Percentiles rank a stretch among this genome's conserved stretches.
phyloP scores from a whole-genome alignment of 92 coral and sea anemone species.

The Siderastrea siderea region DNA sequence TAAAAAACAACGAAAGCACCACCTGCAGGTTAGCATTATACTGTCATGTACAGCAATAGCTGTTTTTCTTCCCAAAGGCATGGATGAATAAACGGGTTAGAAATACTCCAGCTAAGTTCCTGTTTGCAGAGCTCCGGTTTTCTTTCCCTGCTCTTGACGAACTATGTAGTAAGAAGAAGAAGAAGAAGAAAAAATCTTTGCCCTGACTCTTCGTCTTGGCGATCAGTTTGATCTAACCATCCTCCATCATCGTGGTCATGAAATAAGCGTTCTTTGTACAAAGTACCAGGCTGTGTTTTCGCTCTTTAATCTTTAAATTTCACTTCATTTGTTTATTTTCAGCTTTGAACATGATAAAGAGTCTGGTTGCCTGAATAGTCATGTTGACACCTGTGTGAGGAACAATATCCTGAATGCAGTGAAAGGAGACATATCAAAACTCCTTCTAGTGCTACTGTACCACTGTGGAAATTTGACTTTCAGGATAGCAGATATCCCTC shows the following conservation, averaged over 20 bases:
- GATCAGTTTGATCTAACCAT: too few relatives aligned
- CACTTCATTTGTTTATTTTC: too few relatives aligned
- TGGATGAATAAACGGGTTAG: too few relatives aligned
- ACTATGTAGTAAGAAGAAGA: too few relatives aligned
- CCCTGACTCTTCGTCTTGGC: too few relatives aligned
- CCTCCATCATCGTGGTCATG: too few relatives aligned
- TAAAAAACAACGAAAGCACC: conserved; percentile 8
- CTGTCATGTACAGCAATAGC: neutral
- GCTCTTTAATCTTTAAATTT: neutral
- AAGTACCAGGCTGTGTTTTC: too few relatives aligned
- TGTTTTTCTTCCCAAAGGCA: neutral
- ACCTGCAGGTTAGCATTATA: conserved; percentile 28
- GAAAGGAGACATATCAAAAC: conserved; percentile 6
- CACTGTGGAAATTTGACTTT: conserved; percentile 34
- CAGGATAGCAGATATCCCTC: neutral
- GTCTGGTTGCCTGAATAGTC: conserved; percentile 7
- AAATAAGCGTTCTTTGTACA: too few relatives aligned
- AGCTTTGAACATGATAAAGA: conserved; percentile 11
- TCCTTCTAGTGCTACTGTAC: conserved; percentile 21
- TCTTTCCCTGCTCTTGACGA: too few relatives aligned
- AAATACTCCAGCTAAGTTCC: too few relatives aligned
- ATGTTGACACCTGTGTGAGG: conserved; percentile 9
- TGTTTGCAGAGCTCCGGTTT: too few relatives aligned
- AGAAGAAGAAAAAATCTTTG: too few relatives aligned
- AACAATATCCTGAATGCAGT: neutral